phyloP scores from a whole-genome alignment of 1,140 invertebrate genomes.

The Notospermus geniculatus region DNA sequence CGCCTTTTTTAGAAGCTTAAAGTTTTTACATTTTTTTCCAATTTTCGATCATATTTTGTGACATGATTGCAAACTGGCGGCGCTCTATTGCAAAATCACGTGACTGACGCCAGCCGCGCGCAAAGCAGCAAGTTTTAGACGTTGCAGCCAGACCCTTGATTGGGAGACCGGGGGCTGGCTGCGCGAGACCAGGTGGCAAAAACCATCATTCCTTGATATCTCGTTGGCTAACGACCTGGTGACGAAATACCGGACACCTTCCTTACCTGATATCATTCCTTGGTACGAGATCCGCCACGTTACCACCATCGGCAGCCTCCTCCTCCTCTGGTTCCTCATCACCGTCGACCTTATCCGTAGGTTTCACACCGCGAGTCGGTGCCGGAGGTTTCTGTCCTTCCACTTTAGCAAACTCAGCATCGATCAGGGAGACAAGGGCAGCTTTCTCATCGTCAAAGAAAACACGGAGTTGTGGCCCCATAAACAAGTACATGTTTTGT shows the following conservation, averaged over 20 bases:
- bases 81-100: too few relatives aligned
- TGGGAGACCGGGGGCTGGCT: too few relatives aligned
- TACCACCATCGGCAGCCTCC: conserved; percentile 60
- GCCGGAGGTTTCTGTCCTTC: conserved; percentile 56
- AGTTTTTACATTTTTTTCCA: too few relatives aligned
- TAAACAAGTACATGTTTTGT: conserved; percentile 76
- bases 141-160: too few relatives aligned
- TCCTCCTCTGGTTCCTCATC: conserved; percentile 36
- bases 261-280: conserved; percentile 72
- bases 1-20: too few relatives aligned
- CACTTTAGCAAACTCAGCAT: conserved; percentile 79
- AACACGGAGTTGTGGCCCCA: conserved; percentile 70
- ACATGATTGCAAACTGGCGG: too few relatives aligned
- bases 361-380: conserved; percentile 65
- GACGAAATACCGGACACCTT: neutral
- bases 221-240: neutral
- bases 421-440: conserved; percentile 79
- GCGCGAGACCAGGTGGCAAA: too few relatives aligned
- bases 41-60: too few relatives aligned
- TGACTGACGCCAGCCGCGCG: too few relatives aligned
- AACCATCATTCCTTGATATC: too few relatives aligned
- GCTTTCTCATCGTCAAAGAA: conserved; percentile 88
- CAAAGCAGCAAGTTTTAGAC: too few relatives aligned
- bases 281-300: conserved; percentile 69
- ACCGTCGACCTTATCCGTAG: conserved; percentile 50